A percentile compares a stretch with the other conserved stretches of the same genome.
phyloP scores from a whole-genome alignment of 2,888 invertebrate genomes.

The Geophilus truncorum region DNA sequence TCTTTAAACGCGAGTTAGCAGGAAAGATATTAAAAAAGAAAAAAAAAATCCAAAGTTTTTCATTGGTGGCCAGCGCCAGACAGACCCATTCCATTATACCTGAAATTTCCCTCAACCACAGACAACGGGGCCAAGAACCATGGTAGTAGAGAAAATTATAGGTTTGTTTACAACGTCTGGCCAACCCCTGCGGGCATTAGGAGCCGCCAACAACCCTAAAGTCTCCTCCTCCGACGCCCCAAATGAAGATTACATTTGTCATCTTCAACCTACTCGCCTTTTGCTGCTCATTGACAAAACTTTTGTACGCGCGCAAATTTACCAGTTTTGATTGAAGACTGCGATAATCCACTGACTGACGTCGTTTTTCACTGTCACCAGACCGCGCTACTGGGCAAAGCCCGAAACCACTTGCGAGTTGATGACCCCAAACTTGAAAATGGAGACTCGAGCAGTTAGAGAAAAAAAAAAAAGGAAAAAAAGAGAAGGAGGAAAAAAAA shows the following conservation, averaged over 20 bases:
- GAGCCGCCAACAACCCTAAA: slow-evolving; percentile 7
- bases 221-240: slow-evolving; percentile 7
- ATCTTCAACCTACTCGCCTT: background rate
- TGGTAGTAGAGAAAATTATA: background rate
- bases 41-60: background rate
- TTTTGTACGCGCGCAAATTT: background rate
- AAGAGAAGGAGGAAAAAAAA: background rate
- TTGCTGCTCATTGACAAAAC: slow-evolving; percentile 1
- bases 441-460: too few relatives aligned
- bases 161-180: slow-evolving; percentile 20
- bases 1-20: background rate
- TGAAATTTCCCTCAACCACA: slow-evolving; percentile 12
- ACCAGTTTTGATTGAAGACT: slow-evolving; percentile 1
- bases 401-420: background rate
- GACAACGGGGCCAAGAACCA: slow-evolving; percentile 20
- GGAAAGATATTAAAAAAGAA: background rate
- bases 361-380: slow-evolving; percentile 12
- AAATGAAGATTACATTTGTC: background rate
- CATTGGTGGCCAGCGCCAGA: background rate
- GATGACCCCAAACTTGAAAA: background rate
- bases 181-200: slow-evolving; percentile 20
- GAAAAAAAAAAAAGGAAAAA: too few relatives aligned
- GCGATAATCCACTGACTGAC: background rate
- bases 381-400: background rate
- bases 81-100: slow-evolving; percentile 16